phyloP scores from a whole-genome alignment of 2,797 vertebrate genomes.

The Macroramphosus scolopax region DNA sequence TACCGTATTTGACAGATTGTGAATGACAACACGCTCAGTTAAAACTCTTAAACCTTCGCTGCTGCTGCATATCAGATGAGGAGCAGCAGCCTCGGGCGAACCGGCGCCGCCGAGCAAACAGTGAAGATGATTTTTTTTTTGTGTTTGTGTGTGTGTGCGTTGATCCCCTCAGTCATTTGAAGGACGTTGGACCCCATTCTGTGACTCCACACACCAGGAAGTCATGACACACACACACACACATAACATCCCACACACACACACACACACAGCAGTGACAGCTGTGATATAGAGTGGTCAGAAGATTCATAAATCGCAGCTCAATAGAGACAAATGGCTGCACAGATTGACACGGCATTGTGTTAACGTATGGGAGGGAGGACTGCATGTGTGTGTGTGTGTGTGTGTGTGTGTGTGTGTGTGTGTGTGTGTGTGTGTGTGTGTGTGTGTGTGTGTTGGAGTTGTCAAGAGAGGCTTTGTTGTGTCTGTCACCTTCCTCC shows the following conservation, averaged over 20 bases:
- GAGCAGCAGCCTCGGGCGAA: no score
- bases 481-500: constrained; percentile 37
- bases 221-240: no score
- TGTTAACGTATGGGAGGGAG: no score
- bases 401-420: constrained; percentile 2
- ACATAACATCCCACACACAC: constrained; percentile 12
- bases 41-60: no score
- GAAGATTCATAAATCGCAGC: constrained; percentile 31
- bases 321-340: constrained; percentile 45
- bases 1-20: no score
- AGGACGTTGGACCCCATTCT: constrained; percentile 44
- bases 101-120: no score
- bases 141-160: constrained; percentile 15
- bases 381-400: constrained; percentile 3
- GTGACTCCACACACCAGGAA: constrained; percentile 11
- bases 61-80: no score
- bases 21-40: no score
- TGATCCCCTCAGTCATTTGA: constrained; percentile 59
- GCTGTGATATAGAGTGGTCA: constrained; percentile 7
- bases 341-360: constrained; percentile 15
- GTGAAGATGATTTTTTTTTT: no score
- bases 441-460: constrained; percentile 7
- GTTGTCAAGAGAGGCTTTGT: constrained; percentile 28
- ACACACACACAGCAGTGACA: constrained; percentile 16
- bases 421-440: constrained; percentile 11